Evolutionary conservation across 2,888 invertebrate species (phyloP).

Genomic region (Melinaea menophilus): DNA sequence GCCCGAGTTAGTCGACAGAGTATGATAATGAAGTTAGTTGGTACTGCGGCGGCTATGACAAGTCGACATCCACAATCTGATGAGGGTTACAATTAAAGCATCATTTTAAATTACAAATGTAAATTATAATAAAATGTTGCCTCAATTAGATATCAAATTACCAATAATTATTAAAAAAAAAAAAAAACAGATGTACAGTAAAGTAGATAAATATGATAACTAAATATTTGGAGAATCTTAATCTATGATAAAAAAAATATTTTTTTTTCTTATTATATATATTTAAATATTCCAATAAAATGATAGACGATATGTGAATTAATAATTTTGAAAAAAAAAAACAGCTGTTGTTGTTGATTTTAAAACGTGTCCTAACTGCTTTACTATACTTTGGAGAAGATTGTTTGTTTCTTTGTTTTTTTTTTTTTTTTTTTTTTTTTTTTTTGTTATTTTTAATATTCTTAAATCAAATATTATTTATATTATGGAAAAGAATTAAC

Average conservation of each 20-base stretch:
- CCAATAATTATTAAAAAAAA: constrained; percentile 43
- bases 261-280: neutral
- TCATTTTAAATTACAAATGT: constrained; percentile 43
- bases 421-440: neutral
- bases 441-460: neutral
- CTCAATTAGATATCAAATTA: constrained; percentile 40
- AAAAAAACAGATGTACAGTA: constrained; percentile 44
- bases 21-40: constrained; percentile 55
- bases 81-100: constrained; percentile 57
- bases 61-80: constrained; percentile 51
- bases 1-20: constrained; percentile 61
- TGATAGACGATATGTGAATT: neutral
- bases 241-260: neutral
- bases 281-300: neutral
- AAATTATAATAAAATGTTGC: constrained; percentile 37
- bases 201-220: constrained; percentile 39
- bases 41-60: constrained; percentile 40
- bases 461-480: constrained; percentile 10
- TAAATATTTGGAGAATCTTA: constrained; percentile 3
- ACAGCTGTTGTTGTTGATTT: neutral
- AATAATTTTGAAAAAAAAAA: neutral
- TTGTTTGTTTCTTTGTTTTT: constrained; percentile 21
- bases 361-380: constrained; percentile 24
- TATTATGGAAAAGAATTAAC: constrained; percentile 16
- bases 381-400: constrained; percentile 36